A percentile compares a stretch with the other conserved stretches of the same genome.
These are phyloP conservation scores for Nephotettix cincticeps DNA, from an alignment of 1,140 invertebrate genomes.

Conservation along the genomic window DNA sequence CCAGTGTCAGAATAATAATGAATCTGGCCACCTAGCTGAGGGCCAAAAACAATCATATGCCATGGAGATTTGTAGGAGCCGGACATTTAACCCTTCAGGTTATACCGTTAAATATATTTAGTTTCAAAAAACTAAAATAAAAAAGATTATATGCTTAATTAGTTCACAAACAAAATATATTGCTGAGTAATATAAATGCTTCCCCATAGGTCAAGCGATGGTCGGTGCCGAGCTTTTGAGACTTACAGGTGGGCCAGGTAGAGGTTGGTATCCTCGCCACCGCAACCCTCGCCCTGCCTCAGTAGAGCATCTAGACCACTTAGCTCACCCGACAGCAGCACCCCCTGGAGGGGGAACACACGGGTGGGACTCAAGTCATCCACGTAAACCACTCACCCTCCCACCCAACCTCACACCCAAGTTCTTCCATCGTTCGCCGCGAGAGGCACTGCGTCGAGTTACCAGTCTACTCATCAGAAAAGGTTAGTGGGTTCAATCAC, in stretches of 20 bases:
- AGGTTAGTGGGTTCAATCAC: slow-evolving; percentile 61
- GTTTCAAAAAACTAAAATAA: too few species aligned
- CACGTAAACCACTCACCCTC: slow-evolving; percentile 72
- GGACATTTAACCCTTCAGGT: too few species aligned
- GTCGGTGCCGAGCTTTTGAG: slow-evolving; percentile 73
- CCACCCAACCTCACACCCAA: slow-evolving; percentile 82
- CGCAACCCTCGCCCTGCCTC: slow-evolving; percentile 68
- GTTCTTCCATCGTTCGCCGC: slow-evolving; percentile 81
- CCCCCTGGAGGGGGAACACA: slow-evolving; percentile 51
- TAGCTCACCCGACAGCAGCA: slow-evolving; percentile 48
- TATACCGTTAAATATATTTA: too few species aligned
- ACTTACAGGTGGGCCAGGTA: slow-evolving; percentile 71
- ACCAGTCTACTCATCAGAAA: slow-evolving; percentile 84
- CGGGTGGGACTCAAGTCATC: slow-evolving; percentile 52
- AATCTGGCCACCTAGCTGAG: too few species aligned
- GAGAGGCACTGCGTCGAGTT: slow-evolving; percentile 78
- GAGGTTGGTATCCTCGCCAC: slow-evolving; percentile 81
- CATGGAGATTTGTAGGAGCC: too few species aligned
- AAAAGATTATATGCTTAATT: too few species aligned
- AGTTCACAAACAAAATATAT: too few species aligned
- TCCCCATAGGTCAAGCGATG: slow-evolving; percentile 55
- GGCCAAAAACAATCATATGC: too few species aligned
- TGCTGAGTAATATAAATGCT: too few species aligned
- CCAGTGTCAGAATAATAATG: too few species aligned
- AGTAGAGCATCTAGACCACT: slow-evolving; percentile 77